Conservation (phyloP, 2,888 invertebrate genomes). For the Dusona sp. region DNA sequence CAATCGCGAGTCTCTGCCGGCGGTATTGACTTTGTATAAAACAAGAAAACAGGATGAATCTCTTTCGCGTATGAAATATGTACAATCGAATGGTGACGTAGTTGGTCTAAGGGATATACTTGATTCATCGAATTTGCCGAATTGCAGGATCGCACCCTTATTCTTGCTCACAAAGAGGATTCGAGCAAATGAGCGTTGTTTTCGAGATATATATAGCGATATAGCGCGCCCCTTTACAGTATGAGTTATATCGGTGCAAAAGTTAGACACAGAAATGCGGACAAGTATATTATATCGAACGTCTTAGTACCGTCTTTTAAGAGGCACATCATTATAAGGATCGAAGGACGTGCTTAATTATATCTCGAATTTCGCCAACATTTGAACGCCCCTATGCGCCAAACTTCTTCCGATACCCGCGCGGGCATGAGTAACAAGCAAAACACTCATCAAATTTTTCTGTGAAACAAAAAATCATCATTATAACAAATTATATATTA, state of each 20-base stretch:
- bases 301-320: background rate
- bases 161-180: constrained; percentile 3
- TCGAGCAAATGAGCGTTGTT: background rate
- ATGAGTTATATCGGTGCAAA: background rate
- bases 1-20: background rate
- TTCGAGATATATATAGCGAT: background rate
- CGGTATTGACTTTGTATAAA: background rate
- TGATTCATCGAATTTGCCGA: background rate
- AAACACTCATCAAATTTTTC: background rate
- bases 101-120: background rate
- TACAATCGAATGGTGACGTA: background rate
- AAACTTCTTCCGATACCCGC: background rate
- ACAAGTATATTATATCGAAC: background rate
- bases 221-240: background rate
- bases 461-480: no score
- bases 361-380: background rate
- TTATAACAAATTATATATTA: no score
- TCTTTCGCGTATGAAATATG: background rate
- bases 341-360: background rate
- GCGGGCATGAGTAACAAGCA: background rate
- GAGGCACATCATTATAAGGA: background rate
- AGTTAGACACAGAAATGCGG: background rate
- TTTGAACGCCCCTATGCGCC: background rate
- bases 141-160: background rate
- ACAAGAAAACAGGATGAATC: background rate